Conservation (phyloP, 1,140 invertebrate species). For the Idris sp. region DNA sequence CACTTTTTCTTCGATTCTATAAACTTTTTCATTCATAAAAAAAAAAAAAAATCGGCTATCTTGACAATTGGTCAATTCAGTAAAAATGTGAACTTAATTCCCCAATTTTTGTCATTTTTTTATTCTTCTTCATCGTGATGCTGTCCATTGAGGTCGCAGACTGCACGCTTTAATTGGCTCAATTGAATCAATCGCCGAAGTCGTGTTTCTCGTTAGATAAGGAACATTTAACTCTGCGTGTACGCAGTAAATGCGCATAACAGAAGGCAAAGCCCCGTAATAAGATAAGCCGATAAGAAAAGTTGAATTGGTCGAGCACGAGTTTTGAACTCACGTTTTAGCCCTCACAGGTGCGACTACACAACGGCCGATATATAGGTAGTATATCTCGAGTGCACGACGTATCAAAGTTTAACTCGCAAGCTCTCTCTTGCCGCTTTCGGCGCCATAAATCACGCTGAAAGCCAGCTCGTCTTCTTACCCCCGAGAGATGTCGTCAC, state of each 20-base stretch:
- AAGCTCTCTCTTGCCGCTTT: slow-evolving; percentile 63
- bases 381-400: slow-evolving; percentile 44
- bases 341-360: too few species aligned
- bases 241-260: slow-evolving; percentile 63
- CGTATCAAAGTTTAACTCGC: slow-evolving; percentile 56
- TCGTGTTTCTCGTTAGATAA: slow-evolving; percentile 49
- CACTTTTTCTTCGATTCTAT: too few species aligned
- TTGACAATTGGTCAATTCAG: slow-evolving; percentile 35
- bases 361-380: too few species aligned
- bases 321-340: slow-evolving; percentile 60
- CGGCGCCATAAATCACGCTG: slow-evolving; percentile 66
- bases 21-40: too few species aligned
- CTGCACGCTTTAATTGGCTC: slow-evolving; percentile 47
- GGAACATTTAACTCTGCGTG: slow-evolving; percentile 37
- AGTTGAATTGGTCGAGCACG: slow-evolving; percentile 37
- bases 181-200: slow-evolving; percentile 59
- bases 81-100: slow-evolving; percentile 44
- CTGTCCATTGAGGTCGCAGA: slow-evolving; percentile 31
- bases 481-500: slow-evolving; percentile 63
- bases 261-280: slow-evolving; percentile 55
- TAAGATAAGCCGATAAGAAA: slow-evolving; percentile 68
- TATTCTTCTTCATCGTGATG: too few species aligned
- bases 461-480: slow-evolving; percentile 64
- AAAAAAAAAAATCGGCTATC: too few species aligned
- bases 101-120: slow-evolving; percentile 45